Evolutionary conservation across 2,888 invertebrate genomes (phyloP).

Genomic region (Dorcus hopei): DNA sequence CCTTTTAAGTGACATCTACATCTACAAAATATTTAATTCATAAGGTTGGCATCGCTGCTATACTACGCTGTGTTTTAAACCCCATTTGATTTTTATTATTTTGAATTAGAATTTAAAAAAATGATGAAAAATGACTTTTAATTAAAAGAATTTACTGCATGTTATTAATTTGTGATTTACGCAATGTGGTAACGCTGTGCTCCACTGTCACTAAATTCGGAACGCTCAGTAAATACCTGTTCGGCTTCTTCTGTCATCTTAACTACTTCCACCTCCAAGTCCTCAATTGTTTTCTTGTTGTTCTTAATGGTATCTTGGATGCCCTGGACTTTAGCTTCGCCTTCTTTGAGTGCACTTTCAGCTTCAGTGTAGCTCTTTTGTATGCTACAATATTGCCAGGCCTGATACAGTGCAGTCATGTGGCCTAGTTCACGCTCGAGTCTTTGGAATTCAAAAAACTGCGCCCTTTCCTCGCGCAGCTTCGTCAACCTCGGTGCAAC

Average conservation of each 20-base stretch:
- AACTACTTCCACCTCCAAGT: constrained; percentile 58
- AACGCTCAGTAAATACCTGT: constrained; percentile 51
- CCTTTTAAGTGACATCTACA: too few relatives aligned
- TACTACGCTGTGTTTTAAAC: too few relatives aligned
- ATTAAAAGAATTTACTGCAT: too few relatives aligned
- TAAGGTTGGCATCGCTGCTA: too few relatives aligned
- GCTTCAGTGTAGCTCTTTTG: constrained; percentile 31
- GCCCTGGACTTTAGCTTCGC: constrained; percentile 31
- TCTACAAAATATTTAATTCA: too few relatives aligned
- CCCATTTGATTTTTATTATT: too few relatives aligned
- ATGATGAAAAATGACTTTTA: too few relatives aligned
- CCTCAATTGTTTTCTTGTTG: constrained; percentile 54
- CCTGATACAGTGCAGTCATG: constrained; percentile 68
- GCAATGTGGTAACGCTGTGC: too few relatives aligned
- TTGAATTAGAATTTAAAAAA: too few relatives aligned
- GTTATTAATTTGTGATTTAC: too few relatives aligned
- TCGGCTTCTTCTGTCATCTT: constrained; percentile 65
- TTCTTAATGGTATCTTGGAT: constrained; percentile 53
- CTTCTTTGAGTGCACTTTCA: constrained; percentile 34
- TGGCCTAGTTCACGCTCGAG: constrained; percentile 81
- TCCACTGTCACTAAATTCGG: too few relatives aligned
- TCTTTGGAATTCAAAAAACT: constrained; percentile 85
- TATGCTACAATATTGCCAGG: constrained; percentile 64
- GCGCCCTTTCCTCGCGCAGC: constrained; percentile 77
- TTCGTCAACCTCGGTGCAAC: constrained; percentile 87